Evolutionary conservation across 2,888 invertebrate species (phyloP).

Genomic region (Epirrhoe alternata): DNA sequence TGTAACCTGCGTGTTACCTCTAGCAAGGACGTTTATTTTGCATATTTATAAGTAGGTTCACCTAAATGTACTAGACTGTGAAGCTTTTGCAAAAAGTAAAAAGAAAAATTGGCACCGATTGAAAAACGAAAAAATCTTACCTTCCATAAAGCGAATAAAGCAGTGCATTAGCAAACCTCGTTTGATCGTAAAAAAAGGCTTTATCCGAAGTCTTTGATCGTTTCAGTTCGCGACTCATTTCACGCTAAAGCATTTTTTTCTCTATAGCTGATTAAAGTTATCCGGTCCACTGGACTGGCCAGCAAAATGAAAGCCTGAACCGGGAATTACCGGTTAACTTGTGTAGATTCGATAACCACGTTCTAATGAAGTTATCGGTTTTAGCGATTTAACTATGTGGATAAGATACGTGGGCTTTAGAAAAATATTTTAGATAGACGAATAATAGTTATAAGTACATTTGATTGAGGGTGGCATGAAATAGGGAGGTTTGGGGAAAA

Average conservation of each 20-base stretch:
- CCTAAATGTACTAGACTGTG: neutral
- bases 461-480: neutral
- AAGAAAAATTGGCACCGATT: neutral
- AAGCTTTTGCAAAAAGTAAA: neutral
- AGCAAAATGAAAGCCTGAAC: conserved; percentile 57
- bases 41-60: no score
- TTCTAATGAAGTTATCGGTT: conserved; percentile 25
- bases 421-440: neutral
- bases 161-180: conserved; percentile 47
- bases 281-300: conserved; percentile 61
- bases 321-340: conserved; percentile 22
- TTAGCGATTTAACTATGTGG: conserved; percentile 1
- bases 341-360: conserved; percentile 20
- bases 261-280: conserved; percentile 73
- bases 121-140: conserved; percentile 6
- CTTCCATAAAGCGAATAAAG: conserved; percentile 23
- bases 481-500: neutral
- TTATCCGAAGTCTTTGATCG: conserved; percentile 67
- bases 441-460: no score
- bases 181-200: conserved; percentile 46
- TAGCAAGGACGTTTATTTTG: no score
- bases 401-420: neutral
- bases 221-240: conserved; percentile 71
- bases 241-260: conserved; percentile 65
- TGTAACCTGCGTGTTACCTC: no score